These are phyloP conservation scores for Pseudococcus jackbeardsleyi DNA, from an alignment of 2,888 invertebrate genomes.

Conservation along the genomic window DNA sequence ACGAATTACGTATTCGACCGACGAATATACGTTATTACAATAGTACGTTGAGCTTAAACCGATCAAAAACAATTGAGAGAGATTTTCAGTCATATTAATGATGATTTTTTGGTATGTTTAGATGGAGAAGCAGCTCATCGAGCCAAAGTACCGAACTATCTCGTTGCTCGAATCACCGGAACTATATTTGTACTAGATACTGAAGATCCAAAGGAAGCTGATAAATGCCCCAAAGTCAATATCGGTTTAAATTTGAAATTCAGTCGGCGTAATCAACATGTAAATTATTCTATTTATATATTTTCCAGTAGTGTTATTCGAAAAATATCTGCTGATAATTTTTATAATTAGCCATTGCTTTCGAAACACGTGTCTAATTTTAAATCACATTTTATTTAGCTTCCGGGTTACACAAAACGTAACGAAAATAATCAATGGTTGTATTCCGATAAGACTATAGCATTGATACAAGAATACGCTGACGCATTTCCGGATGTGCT, in stretches of 20 bases:
- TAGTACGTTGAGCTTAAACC: background rate
- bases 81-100: background rate
- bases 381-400: conserved; percentile 70
- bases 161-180: conserved; percentile 90
- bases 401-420: conserved; percentile 86
- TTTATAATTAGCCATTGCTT: background rate
- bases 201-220: conserved; percentile 67
- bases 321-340: no score
- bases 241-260: conserved; percentile 93
- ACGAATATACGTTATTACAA: conserved; percentile 39
- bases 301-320: background rate
- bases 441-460: conserved; percentile 83
- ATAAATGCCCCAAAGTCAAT: conserved; percentile 76
- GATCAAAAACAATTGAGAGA: background rate
- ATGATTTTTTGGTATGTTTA: conserved; percentile 66
- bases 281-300: conserved; percentile 68
- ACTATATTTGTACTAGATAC: conserved; percentile 77
- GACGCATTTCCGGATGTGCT: conserved; percentile 79
- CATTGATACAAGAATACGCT: conserved; percentile 80
- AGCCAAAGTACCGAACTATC: conserved; percentile 77
- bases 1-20: conserved; percentile 42
- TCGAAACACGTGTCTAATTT: background rate
- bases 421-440: conserved; percentile 78
- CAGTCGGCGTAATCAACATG: conserved; percentile 81
- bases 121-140: conserved; percentile 74